These are phyloP conservation scores for Tursiops truncatus DNA, from an alignment of 2,113 vertebrate genomes.

Conservation along the genomic window DNA sequence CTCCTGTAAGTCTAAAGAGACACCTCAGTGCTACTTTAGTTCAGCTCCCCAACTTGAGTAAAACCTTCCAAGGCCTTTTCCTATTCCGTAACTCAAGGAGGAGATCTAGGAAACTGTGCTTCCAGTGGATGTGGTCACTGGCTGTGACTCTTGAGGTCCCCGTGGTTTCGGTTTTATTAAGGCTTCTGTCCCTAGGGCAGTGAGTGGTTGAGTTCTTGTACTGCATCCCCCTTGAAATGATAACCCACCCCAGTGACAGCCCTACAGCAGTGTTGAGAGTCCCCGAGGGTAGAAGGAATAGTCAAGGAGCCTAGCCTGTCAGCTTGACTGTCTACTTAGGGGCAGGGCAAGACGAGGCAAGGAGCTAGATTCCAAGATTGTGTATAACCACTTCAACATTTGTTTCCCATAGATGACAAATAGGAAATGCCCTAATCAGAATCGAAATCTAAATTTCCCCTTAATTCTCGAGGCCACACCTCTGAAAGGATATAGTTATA, in stretches of 20 bases:
- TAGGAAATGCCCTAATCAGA: background rate
- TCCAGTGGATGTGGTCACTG: background rate
- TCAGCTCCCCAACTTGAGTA: background rate
- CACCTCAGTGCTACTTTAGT: background rate
- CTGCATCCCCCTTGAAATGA: background rate
- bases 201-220: background rate
- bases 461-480: background rate
- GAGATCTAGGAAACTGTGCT: background rate
- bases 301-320: background rate
- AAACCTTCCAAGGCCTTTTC: background rate
- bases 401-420: background rate
- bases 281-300: background rate
- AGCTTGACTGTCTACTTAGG: background rate
- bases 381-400: background rate
- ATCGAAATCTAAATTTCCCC: background rate
- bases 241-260: background rate
- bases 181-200: background rate
- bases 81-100: background rate
- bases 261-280: background rate
- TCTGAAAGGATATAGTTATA: background rate
- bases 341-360: background rate
- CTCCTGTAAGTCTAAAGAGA: background rate
- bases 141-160: background rate
- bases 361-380: background rate
- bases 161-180: slow-evolving; percentile 25